Base-by-base conservation (phyloP, 1,140 invertebrate species). In the Drosophila neocordata region DNA sequence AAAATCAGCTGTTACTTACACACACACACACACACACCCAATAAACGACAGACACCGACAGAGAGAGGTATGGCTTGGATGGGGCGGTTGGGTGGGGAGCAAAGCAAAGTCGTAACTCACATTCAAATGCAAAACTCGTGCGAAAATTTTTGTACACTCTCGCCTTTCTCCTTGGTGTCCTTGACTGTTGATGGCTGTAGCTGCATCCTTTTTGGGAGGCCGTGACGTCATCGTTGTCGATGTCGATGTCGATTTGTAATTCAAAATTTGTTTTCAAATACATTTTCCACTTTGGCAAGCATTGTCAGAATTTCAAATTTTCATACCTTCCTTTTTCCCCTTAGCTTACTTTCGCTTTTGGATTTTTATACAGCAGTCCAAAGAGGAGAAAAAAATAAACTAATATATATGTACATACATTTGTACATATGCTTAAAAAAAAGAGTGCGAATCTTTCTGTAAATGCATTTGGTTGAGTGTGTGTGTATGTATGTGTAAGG, bases 51-150 rank as follows among this genome's bases (percentile, higher is more conserved):
- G 15, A 7, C 13, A 15, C 15, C 6, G 13, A 44, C 1, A 20
- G 8, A 18, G 8, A 48, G 41, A 66, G 65, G 22, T 24, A 24
- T n/a, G 22, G 22, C 22, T 44, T 62, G 1, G 41, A 20, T 4
- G 41, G 18, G 41, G 8, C n/a, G n/a, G n/a, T 44, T 62, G 1
- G 41, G 11, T 4, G 41, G 18, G 41, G 8, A n/a, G 41, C 27
- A 31, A 20, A 48, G 15, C 15, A 37, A 73, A 70, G 69, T 88
- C 78, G 83, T 88, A 77, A 87, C 75, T 83, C 83, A 75, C 77
- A 88, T 88, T 88, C 83, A 88, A 88, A 88, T 88, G 83, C 83
- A 88, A 88, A 88, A 83, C 83, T 88, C 83, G 83, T 88, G 84
- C 83, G 83, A 88, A 87, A 79, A 79, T 87, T 87, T 72, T 85